Conservation (phyloP, 2,888 invertebrate genomes). For the Phrixothrix hirtus region DNA sequence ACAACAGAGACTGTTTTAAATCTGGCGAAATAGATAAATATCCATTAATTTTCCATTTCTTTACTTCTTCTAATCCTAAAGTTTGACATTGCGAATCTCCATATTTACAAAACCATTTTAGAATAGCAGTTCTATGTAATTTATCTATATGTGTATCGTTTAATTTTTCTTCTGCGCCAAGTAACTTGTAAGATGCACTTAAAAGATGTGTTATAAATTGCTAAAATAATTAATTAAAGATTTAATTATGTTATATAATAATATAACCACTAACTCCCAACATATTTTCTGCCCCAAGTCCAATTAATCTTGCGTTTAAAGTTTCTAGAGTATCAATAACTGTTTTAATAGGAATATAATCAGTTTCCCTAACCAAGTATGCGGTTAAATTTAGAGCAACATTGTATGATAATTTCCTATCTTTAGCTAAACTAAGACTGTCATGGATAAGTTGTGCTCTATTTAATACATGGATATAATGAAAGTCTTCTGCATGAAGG, state of each 20-base stretch:
- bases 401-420: conserved; percentile 61
- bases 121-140: background rate
- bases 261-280: background rate
- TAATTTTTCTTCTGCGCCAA: background rate
- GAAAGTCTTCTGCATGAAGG: conserved; percentile 54
- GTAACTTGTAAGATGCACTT: background rate
- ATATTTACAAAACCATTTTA: background rate
- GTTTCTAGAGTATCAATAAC: background rate
- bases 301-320: conserved; percentile 1
- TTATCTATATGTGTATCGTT: background rate
- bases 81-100: conserved; percentile 1
- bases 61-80: background rate
- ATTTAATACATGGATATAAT: conserved; percentile 64
- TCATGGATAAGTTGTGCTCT: conserved; percentile 80
- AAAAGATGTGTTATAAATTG: background rate
- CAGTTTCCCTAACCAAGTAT: conserved; percentile 62
- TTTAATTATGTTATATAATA: background rate
- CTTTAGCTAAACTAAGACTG: conserved; percentile 65
- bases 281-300: background rate
- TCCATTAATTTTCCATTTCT: background rate
- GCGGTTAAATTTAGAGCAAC: conserved; percentile 61
- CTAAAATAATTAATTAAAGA: background rate
- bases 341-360: conserved; percentile 54
- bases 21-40: background rate
- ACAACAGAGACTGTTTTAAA: background rate